Evolutionary conservation across 1,140 invertebrate genomes (phyloP), one percentile per base, ranked within the genome.

Genomic region (Conus betulinus): DNA sequence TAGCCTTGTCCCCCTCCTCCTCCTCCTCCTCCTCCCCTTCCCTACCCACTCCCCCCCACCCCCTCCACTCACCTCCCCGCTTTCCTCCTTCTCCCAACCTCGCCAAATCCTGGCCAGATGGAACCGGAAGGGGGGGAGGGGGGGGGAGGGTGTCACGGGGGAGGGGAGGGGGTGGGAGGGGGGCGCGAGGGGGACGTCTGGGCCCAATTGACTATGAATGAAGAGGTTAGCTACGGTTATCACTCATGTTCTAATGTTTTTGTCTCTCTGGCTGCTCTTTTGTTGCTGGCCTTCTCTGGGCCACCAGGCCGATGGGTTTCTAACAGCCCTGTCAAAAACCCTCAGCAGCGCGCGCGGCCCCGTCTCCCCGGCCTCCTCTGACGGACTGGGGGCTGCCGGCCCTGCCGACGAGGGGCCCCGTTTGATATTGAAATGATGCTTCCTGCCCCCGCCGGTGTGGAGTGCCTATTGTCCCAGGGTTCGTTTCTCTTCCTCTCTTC

Each of bases 161-260:
- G 67, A 71, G 15, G 67, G 67, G 17, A 20, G 15, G 13, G 67
- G 67, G 67, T 15, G 67, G 67, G 67, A 17, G 67, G 0, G 57
- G 57, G 57, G 57, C 11, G 39, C n/a, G n/a, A n/a, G n/a, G 39
- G 6, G 76, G 25, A 27, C 76, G 27, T 27, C n/a, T 13, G 76
- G 76, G 1, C 23, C 23, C 78, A 53, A 53, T 53, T 81, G 79
- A 81, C 17, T 39, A 52, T 23, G 79, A 81, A 81, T 81, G 78
- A 81, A 81, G 52, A 52, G 39, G 25, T 81, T 55, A 20, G 79
- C 79, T 81, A 81, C 23, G 78, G 79, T 81, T 81, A 81, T 81
- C 79, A 81, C 27, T 81, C 79, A 81, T 81, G 79, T 81, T 71
- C 67, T 81, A 81, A 55, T 81, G 52, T 53, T 81, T 81, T 81